Base-by-base conservation (phyloP, 2,888 invertebrate species). In the Amphipyra tragopoginis region DNA sequence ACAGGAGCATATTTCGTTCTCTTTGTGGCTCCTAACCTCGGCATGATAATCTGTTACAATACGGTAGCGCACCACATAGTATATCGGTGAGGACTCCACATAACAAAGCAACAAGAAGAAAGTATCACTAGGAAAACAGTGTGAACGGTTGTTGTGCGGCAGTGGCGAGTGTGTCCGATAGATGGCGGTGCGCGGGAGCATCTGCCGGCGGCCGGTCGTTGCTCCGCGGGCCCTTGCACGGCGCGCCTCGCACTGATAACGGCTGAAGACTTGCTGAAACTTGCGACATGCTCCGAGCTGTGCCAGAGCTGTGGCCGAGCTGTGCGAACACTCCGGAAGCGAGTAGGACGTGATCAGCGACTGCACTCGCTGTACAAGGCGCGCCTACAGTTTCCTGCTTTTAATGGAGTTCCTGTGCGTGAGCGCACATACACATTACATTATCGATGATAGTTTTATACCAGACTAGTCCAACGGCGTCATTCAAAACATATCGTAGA, bases 191-290 rank as follows among this genome's bases (percentile, higher is more conserved):
- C 47, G 65, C 59, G 53, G 51, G 60, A 64, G 74, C 78, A 80
- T 68, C 78, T 66, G 67, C 62, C 72, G 60, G 67, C 38, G 57
- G 21, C 65, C 78, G 88, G 89, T 89, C 89, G 88, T 89, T 89
- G 89, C 85, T 84, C 89, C 81, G 81, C 43, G 48, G 40, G 39
- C 43, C 43, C 54, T 49, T 39, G 73, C 54, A 56, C 69, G 50
- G 45, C 52, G 53, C 52, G 55, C 39, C 50, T 14, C 51, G 43
- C 43, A 10, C 59, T 73, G 75, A 79, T 81, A 68, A 63, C 65
- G 52, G 56, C 44, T 26, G 51, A 43, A 49, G 55, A 50, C 51
- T 38, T 51, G 62, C 62, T 14, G 40, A 13, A 48, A 29, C 47
- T 34, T n/a, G 29, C 34, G 15, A 26, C n/a, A 6, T 14, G 26